Conservation (phyloP, 1,140 invertebrate species). For the Drosophila setifemur region DNA sequence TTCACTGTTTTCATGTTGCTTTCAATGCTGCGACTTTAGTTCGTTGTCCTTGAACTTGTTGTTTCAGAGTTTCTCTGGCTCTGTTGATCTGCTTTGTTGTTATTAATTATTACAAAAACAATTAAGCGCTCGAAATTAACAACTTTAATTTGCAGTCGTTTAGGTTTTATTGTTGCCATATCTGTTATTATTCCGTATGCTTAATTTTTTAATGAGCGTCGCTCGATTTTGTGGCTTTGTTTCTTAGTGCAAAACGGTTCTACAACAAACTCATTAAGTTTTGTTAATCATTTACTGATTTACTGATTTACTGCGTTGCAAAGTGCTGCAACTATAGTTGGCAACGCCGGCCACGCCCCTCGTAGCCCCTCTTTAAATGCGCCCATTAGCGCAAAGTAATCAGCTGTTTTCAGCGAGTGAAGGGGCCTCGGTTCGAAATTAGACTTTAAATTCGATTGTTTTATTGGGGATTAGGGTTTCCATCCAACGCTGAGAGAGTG, state of each 20-base stretch:
- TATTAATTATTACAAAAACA: slow-evolving; percentile 77
- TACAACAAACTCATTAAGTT: slow-evolving; percentile 76
- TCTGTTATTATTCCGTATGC: slow-evolving; percentile 59
- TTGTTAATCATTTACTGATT: slow-evolving; percentile 76
- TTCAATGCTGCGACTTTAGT: slow-evolving; percentile 1
- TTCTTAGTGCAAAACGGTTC: slow-evolving; percentile 62
- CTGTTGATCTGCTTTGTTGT: slow-evolving; percentile 40
- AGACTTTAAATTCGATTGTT: slow-evolving; percentile 48
- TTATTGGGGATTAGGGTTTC: slow-evolving; percentile 38
- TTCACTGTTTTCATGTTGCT: not conserved
- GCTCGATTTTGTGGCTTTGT: slow-evolving; percentile 28
- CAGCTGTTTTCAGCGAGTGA: slow-evolving; percentile 62
- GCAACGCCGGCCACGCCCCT: slow-evolving; percentile 41
- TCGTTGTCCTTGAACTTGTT: slow-evolving; percentile 59
- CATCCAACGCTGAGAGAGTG: slow-evolving; percentile 20
- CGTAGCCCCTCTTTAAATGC: too few species aligned
- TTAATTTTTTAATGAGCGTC: slow-evolving; percentile 76
- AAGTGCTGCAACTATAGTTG: slow-evolving; percentile 43
- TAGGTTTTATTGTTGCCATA: slow-evolving; percentile 49
- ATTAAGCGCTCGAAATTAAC: slow-evolving; percentile 65
- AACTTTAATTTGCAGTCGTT: slow-evolving; percentile 74
- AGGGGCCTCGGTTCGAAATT: slow-evolving; percentile 52
- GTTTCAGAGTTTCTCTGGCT: not conserved
- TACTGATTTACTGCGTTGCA: slow-evolving; percentile 60
- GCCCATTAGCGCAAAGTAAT: slow-evolving; percentile 52